These are phyloP conservation scores for Anarhynchus alexandrinus DNA, from an alignment of 2,113 vertebrate genomes.

Conservation along the genomic window DNA sequence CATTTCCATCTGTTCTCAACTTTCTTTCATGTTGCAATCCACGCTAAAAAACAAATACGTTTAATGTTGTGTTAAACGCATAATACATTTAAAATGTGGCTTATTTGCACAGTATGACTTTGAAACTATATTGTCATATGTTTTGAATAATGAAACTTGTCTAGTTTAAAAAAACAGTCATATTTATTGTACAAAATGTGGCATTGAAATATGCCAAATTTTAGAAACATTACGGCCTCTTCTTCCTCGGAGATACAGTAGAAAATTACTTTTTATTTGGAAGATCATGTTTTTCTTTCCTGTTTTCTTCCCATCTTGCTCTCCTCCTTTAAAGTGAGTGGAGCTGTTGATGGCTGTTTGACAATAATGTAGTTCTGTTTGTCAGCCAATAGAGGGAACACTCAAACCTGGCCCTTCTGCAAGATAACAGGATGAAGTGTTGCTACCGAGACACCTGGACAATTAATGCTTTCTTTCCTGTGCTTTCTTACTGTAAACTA, in stretches of 20 bases:
- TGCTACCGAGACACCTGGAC: neutral
- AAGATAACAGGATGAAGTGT: neutral
- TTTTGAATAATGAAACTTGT: neutral
- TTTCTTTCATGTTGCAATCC: neutral
- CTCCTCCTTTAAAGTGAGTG: neutral
- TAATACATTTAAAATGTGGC: neutral
- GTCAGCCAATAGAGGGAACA: neutral
- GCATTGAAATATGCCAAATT: neutral
- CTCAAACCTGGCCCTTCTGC: neutral
- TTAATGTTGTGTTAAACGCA: neutral
- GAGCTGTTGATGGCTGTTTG: neutral
- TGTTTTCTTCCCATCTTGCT: neutral
- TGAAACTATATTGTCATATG: neutral
- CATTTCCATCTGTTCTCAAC: neutral
- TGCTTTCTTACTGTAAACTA: constrained; percentile 13
- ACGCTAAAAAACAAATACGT: neutral
- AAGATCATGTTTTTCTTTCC: neutral
- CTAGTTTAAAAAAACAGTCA: neutral
- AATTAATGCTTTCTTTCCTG: constrained; percentile 1
- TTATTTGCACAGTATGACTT: neutral
- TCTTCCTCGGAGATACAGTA: neutral
- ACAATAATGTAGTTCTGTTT: neutral
- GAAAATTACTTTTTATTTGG: neutral
- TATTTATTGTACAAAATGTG: neutral
- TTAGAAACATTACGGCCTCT: neutral